Conservation (phyloP, 2,888 invertebrate species). For the Galerucella calmariensis region DNA sequence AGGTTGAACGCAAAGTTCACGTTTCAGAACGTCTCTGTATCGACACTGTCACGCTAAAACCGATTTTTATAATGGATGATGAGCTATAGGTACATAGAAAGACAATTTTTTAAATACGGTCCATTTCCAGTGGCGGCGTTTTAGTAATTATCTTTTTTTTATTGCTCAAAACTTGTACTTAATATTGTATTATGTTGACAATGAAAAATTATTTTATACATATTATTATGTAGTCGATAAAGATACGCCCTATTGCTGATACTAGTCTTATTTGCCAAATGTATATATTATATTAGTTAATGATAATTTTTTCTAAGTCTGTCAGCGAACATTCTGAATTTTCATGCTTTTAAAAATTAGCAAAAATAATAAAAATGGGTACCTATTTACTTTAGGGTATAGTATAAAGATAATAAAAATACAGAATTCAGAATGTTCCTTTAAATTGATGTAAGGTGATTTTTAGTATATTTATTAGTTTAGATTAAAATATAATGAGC, state of each 20-base stretch:
- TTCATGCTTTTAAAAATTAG: neutral
- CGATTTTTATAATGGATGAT: no score
- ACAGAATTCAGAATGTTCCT: no score
- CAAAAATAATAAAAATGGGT: neutral
- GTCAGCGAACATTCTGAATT: neutral
- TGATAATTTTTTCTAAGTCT: neutral
- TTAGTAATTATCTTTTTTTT: neutral
- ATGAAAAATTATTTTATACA: neutral
- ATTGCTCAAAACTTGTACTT: neutral
- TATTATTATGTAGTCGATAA: neutral
- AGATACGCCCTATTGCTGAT: neutral
- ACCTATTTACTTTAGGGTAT: no score
- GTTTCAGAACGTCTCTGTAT: no score
- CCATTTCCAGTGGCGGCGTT: no score
- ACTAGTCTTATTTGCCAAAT: constrained; percentile 28
- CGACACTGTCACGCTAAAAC: no score
- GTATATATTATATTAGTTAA: constrained; percentile 15
- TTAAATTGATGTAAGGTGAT: neutral
- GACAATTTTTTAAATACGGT: no score
- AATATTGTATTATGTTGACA: neutral
- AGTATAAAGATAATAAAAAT: no score
- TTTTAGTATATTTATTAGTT: neutral
- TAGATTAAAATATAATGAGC: neutral
- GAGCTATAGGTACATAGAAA: neutral
- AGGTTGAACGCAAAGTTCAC: no score